Percentiles rank a stretch among this genome's conserved stretches.
Conservation (phyloP, 2,797 vertebrate genomes). For the Silurus lanzhouensis region DNA sequence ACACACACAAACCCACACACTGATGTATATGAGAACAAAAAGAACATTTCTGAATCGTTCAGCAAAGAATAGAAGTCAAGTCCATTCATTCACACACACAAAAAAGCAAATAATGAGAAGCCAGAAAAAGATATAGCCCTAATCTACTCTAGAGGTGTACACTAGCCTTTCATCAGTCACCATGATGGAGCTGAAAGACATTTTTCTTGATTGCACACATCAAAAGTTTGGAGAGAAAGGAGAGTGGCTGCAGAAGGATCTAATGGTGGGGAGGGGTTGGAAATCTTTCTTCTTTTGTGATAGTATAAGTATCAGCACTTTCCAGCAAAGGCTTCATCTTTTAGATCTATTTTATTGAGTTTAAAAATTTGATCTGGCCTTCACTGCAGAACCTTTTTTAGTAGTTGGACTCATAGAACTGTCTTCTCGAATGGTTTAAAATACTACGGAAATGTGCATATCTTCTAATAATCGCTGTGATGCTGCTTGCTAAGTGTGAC, state of each 20-base stretch:
- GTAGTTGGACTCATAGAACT: background rate
- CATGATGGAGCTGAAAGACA: slow-evolving; percentile 51
- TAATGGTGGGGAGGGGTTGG: background rate
- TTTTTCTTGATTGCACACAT: slow-evolving; percentile 54
- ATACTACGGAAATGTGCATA: background rate
- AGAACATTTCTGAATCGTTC: slow-evolving; percentile 17
- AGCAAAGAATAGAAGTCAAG: slow-evolving; percentile 48
- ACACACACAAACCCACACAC: background rate
- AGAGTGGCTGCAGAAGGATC: slow-evolving; percentile 17
- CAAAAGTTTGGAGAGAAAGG: slow-evolving; percentile 43
- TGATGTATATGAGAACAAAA: slow-evolving; percentile 5
- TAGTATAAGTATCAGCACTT: background rate
- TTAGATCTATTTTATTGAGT: background rate
- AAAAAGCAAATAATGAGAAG: background rate
- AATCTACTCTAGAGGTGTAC: slow-evolving; percentile 9
- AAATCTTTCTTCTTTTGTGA: background rate
- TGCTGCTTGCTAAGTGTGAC: background rate
- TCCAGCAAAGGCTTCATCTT: background rate
- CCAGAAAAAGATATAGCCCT: background rate
- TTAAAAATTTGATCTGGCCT: background rate
- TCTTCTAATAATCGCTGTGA: background rate
- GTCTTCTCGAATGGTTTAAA: background rate
- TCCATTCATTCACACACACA: background rate
- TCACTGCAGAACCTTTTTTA: background rate
- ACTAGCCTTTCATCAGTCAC: slow-evolving; percentile 51